These are phyloP conservation scores for Helicoverpa assulta DNA, from an alignment of 2,888 invertebrate species.

Conservation along the genomic window DNA sequence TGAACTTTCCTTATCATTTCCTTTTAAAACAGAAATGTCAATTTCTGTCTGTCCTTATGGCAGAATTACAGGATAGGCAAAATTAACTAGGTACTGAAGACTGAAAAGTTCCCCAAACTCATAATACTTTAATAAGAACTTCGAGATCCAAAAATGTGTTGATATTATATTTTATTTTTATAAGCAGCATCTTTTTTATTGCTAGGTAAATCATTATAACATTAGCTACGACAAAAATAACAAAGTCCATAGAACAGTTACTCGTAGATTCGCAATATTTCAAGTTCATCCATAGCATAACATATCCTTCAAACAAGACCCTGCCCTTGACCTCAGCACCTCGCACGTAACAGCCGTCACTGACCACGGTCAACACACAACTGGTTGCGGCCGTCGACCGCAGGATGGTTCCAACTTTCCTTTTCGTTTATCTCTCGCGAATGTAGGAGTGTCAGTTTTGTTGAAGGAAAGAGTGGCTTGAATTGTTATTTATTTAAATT, in stretches of 20 bases:
- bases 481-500: too few species aligned
- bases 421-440: conserved; percentile 46
- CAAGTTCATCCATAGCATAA: conserved; percentile 8
- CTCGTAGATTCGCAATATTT: not conserved
- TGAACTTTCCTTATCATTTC: too few species aligned
- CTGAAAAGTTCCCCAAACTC: not conserved
- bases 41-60: too few species aligned
- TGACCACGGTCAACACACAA: conserved; percentile 72
- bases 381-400: conserved; percentile 73
- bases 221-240: too few species aligned
- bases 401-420: conserved; percentile 57
- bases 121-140: too few species aligned
- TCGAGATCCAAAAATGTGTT: too few species aligned
- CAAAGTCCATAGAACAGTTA: not conserved
- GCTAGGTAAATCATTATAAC: too few species aligned
- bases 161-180: too few species aligned
- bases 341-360: conserved; percentile 63
- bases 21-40: too few species aligned
- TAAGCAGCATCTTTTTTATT: too few species aligned
- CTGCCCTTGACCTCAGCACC: conserved; percentile 55
- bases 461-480: not conserved
- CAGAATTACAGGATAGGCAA: not conserved
- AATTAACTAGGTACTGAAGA: too few species aligned
- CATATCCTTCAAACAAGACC: conserved; percentile 21
- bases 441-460: conserved; percentile 3